Percentiles rank a stretch among this genome's conserved stretches.
These are phyloP conservation scores for Brachyopa scutellaris DNA, from an alignment of 2,888 invertebrate species.

Conservation along the genomic window DNA sequence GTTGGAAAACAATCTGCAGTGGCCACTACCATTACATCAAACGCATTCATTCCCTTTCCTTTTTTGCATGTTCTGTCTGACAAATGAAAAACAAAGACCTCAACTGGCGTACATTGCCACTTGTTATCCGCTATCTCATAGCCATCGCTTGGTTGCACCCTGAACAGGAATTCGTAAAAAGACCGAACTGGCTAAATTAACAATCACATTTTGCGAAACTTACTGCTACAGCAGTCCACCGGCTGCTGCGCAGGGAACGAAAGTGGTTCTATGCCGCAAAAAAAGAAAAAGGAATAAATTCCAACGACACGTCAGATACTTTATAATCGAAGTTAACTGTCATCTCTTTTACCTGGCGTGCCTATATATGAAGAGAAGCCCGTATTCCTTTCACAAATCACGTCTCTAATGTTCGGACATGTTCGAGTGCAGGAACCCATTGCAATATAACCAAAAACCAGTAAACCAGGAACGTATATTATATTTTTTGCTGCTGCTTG, in stretches of 20 bases:
- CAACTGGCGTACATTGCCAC: slow-evolving; percentile 65
- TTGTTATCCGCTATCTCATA: slow-evolving; percentile 68
- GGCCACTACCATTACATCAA: slow-evolving; percentile 48
- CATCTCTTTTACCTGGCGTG: slow-evolving; percentile 49
- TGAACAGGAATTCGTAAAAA: slow-evolving; percentile 65
- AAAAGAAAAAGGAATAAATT: slow-evolving; percentile 19
- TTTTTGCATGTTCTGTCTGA: not conserved
- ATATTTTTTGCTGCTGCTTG: slow-evolving; percentile 54
- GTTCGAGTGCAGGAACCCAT: slow-evolving; percentile 62
- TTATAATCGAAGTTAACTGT: slow-evolving; percentile 66
- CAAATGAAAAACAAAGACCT: slow-evolving; percentile 28
- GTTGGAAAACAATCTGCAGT: slow-evolving; percentile 20
- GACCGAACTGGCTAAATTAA: slow-evolving; percentile 65
- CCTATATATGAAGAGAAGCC: slow-evolving; percentile 23
- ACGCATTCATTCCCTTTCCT: slow-evolving; percentile 48
- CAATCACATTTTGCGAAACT: slow-evolving; percentile 67
- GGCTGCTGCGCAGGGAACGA: not conserved
- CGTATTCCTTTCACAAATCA: slow-evolving; percentile 36
- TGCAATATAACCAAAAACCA: slow-evolving; percentile 59
- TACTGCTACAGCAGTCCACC: slow-evolving; percentile 33
- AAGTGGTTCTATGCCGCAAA: not conserved
- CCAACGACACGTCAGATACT: slow-evolving; percentile 66
- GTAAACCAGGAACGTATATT: slow-evolving; percentile 59
- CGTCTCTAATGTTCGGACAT: slow-evolving; percentile 53
- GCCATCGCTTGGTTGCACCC: slow-evolving; percentile 63